Percentiles rank a stretch among this genome's conserved stretches.
Conservation (phyloP, 2,797 vertebrate species). For the Labroides dimidiatus region DNA sequence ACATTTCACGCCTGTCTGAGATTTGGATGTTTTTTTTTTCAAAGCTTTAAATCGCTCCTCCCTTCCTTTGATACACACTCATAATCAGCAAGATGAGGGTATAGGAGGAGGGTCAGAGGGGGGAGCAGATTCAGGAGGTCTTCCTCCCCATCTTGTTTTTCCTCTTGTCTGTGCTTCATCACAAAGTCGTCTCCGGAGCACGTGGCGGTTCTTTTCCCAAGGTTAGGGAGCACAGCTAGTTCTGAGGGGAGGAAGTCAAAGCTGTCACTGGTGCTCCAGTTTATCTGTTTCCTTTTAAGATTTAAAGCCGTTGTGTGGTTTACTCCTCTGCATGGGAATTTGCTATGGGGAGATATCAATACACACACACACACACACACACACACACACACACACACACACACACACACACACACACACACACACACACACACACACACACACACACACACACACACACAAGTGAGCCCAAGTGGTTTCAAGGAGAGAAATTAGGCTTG, state of each 20-base stretch:
- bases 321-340: slow-evolving; percentile 54
- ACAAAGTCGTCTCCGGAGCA: slow-evolving; percentile 30
- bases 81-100: slow-evolving; percentile 68
- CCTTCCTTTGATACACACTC: slow-evolving; percentile 60
- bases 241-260: slow-evolving; percentile 65
- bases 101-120: slow-evolving; percentile 23
- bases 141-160: slow-evolving; percentile 4
- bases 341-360: background rate
- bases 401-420: too few relatives aligned
- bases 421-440: too few relatives aligned
- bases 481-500: too few relatives aligned
- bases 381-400: background rate
- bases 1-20: slow-evolving; percentile 57
- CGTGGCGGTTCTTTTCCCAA: slow-evolving; percentile 58
- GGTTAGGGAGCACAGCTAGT: slow-evolving; percentile 58
- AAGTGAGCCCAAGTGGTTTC: too few relatives aligned
- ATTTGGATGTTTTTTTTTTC: slow-evolving; percentile 52
- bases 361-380: background rate
- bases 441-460: too few relatives aligned
- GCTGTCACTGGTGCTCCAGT: slow-evolving; percentile 64
- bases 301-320: slow-evolving; percentile 46
- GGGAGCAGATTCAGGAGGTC: slow-evolving; percentile 15
- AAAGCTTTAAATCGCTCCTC: slow-evolving; percentile 39
- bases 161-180: slow-evolving; percentile 36
- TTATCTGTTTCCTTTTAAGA: slow-evolving; percentile 66